These are phyloP conservation scores for Centropus unirufus DNA, from an alignment of 2,113 vertebrate species.

Conservation along the genomic window DNA sequence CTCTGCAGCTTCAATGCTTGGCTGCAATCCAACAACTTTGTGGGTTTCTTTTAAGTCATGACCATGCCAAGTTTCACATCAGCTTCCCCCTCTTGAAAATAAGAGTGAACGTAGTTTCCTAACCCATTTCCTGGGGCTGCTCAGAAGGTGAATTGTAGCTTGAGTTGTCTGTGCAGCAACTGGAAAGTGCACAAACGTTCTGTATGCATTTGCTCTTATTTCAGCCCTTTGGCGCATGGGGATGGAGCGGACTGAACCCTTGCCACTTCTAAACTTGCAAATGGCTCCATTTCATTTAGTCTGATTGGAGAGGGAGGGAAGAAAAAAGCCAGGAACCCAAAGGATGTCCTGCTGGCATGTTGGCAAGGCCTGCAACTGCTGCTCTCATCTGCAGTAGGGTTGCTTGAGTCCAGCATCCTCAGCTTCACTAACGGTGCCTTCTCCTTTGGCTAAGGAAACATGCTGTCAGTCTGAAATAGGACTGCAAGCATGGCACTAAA, in stretches of 20 bases:
- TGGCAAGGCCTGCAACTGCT: neutral
- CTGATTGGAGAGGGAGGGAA: neutral
- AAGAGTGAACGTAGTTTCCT: neutral
- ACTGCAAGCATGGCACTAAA: neutral
- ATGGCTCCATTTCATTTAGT: neutral
- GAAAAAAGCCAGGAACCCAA: neutral
- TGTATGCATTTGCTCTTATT: neutral
- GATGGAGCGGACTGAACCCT: neutral
- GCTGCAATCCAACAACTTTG: neutral
- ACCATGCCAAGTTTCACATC: neutral
- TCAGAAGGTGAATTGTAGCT: neutral
- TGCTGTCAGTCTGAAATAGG: neutral
- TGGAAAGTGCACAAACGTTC: neutral
- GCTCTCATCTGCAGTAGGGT: neutral
- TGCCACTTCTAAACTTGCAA: neutral
- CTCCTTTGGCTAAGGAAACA: neutral
- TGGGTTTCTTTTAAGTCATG: neutral
- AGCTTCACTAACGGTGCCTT: neutral
- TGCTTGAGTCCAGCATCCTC: accelerated
- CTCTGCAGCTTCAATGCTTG: neutral
- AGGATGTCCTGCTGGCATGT: neutral
- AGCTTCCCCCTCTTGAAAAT: neutral
- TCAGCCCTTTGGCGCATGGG: neutral
- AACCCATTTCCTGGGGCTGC: neutral
- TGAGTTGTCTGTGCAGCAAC: neutral